Evolutionary conservation across 2,113 vertebrate genomes (phyloP).

Genomic region (Coryphaenoides rupestris): DNA sequence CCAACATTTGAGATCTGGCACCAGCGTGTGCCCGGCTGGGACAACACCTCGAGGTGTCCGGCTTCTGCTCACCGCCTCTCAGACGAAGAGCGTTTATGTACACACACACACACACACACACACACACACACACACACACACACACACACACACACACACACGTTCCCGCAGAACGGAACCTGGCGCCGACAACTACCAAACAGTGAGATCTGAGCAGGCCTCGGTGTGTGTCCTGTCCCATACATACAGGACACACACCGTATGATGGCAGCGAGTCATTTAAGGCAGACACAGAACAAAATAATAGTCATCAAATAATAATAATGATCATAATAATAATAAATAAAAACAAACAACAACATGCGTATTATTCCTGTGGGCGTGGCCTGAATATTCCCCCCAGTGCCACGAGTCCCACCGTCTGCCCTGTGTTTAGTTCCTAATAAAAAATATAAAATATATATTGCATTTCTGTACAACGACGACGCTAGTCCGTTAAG

Average conservation of each 20-base stretch:
- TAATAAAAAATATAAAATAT: slow-evolving; percentile 64
- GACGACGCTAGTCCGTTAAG: slow-evolving; percentile 71
- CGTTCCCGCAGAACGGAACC: too few relatives aligned
- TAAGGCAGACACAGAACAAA: slow-evolving; percentile 64
- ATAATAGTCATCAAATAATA: slow-evolving; percentile 54
- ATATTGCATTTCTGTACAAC: slow-evolving; percentile 68
- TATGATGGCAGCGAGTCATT: slow-evolving; percentile 50
- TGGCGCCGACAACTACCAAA: too few relatives aligned
- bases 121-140: too few relatives aligned
- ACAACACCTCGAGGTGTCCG: too few relatives aligned
- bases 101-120: too few relatives aligned
- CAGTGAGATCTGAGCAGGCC: slow-evolving; percentile 8
- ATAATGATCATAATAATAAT: slow-evolving; percentile 37
- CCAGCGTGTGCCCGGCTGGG: slow-evolving; percentile 1
- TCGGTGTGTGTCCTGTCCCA: slow-evolving; percentile 54
- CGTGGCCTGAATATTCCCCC: slow-evolving; percentile 44
- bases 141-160: too few relatives aligned
- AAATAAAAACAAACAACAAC: slow-evolving; percentile 43
- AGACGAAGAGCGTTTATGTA: slow-evolving; percentile 28
- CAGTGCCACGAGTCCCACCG: slow-evolving; percentile 26
- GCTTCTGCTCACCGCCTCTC: not conserved
- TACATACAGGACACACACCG: slow-evolving; percentile 46
- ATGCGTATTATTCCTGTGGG: slow-evolving; percentile 59
- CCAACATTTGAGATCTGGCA: slow-evolving; percentile 41
- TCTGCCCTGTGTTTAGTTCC: slow-evolving; percentile 45